Evolutionary conservation across 2,888 invertebrate genomes (phyloP), one percentile per base, ranked within the genome.

Genomic region (Nomada ferruginata): DNA sequence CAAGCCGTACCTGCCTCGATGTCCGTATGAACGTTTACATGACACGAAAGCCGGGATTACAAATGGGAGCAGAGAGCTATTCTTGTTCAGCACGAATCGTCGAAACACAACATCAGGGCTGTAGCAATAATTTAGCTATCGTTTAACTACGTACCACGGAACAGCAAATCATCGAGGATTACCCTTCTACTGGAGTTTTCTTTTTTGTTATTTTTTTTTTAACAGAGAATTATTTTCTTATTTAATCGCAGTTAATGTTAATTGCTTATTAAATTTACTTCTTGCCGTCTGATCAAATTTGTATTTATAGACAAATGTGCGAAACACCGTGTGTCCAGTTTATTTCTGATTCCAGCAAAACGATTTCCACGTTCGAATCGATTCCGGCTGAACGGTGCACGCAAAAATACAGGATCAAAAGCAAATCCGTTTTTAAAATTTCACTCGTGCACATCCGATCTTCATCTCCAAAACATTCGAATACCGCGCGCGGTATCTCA

Each of bases 31-130:
- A 87, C 85, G 87, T 87, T 87, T 87, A 87, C 83, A 82, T 61
- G 87, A 87, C 87, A 85, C 87, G 87, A 83, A 86, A 81, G 83
- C 81, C 69, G 75, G 81, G 85, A 85, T 87, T 83, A 76, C 85
- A 83, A 87, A 86, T 87, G 79, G 80, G 75, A 55, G 76, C 72
- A 50, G 61, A 64, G 76, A 78, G 75, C 75, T 83, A 81, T 85
- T 76, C 80, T 69, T 47, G 72, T 57, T 61, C 73, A 68, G 72
- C 86, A 86, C 86, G 86, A 85, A 86, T 82, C 75, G 78, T 82
- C 76, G 76, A 59, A 77, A 83, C 79, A 75, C 65, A 82, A 73
- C 63, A 75, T 53, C 66, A n/a, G 55, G 61, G 36, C 44, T 65
- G 61, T 36, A 29, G 36, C 70, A 79, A 83, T 85, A 83, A 85